These are phyloP conservation scores for Lithophane leautieri DNA, from an alignment of 2,888 invertebrate species.

Conservation along the genomic window DNA sequence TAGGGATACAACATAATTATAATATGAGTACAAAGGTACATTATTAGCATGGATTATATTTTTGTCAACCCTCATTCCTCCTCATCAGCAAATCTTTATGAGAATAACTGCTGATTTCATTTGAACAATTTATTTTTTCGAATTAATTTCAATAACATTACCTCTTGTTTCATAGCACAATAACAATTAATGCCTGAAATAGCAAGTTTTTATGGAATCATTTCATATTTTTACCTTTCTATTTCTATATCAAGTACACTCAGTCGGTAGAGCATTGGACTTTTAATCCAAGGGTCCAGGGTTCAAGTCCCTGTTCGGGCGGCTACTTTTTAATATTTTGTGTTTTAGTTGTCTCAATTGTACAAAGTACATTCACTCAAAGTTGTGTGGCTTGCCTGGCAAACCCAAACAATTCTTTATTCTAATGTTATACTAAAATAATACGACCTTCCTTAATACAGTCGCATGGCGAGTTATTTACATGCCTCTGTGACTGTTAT, in stretches of 20 bases:
- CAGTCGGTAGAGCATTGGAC: conserved; percentile 94
- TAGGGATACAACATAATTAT: too few species aligned
- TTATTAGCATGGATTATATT: background rate
- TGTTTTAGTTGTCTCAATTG: conserved; percentile 1
- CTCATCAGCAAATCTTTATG: too few species aligned
- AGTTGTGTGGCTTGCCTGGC: conserved; percentile 8
- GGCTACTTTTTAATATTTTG: conserved; percentile 64
- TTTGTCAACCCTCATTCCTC: background rate
- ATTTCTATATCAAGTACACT: conserved; percentile 71
- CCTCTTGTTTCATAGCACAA: too few species aligned
- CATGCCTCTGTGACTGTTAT: conserved; percentile 18
- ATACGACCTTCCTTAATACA: conserved; percentile 33
- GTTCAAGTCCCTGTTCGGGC: conserved; percentile 94
- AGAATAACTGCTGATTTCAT: background rate
- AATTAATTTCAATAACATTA: background rate
- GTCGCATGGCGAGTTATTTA: conserved; percentile 25
- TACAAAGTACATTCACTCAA: conserved; percentile 3
- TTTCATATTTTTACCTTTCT: background rate
- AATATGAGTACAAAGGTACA: too few species aligned
- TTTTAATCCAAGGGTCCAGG: conserved; percentile 95
- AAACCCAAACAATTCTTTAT: conserved; percentile 21
- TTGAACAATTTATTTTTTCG: background rate
- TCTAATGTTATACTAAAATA: conserved; percentile 40
- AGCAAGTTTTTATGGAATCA: background rate
- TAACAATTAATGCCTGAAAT: too few species aligned